Conservation (phyloP, 2,113 vertebrate species). For the Ceyx melanurus region DNA sequence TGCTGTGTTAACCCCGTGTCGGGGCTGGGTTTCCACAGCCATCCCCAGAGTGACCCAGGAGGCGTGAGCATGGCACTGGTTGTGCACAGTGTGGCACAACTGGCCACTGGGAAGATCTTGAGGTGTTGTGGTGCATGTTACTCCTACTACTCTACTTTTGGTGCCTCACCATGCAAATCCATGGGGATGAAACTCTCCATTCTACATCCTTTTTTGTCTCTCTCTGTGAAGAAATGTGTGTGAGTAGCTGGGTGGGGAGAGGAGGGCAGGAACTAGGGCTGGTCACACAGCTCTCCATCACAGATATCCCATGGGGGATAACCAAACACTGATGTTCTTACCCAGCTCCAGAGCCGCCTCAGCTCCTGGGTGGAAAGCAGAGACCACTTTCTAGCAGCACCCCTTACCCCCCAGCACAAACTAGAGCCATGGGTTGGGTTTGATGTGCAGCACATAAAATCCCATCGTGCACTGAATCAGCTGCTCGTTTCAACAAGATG, state of each 20-base stretch:
- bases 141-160: not conserved
- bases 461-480: not conserved
- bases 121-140: fast-evolving
- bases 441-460: not conserved
- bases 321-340: not conserved
- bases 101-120: fast-evolving
- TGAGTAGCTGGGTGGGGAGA: not conserved
- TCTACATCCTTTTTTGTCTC: not conserved
- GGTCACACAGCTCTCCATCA: fast-evolving
- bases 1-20: fast-evolving
- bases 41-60: fast-evolving
- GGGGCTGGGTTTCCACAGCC: not conserved
- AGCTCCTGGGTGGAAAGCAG: not conserved
- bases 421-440: not conserved
- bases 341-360: not conserved
- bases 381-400: not conserved
- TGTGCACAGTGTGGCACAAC: too few relatives aligned
- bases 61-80: fast-evolving
- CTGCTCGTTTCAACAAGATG: conserved; percentile 32
- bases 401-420: not conserved
- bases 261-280: not conserved
- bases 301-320: fast-evolving
- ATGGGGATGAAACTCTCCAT: not conserved
- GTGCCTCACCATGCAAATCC: not conserved
- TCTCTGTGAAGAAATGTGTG: fast-evolving